Conservation (phyloP, 2,888 invertebrate genomes). For the Drosophila eohydei region DNA sequence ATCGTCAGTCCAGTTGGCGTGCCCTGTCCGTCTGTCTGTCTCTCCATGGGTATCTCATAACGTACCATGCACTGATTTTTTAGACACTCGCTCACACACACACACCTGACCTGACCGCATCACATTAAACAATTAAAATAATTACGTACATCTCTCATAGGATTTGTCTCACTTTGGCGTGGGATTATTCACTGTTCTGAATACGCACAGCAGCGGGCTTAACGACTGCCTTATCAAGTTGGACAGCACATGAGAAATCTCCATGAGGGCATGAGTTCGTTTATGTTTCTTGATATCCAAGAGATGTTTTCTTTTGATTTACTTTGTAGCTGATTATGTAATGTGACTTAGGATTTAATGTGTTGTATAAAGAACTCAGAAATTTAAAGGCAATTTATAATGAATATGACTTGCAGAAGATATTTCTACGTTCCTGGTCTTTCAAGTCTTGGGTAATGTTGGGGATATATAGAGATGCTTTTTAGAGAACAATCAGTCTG, state of each 20-base stretch:
- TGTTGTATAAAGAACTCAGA: not conserved
- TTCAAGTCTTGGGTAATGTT: not conserved
- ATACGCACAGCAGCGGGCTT: conserved; percentile 16
- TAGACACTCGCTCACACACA: conserved; percentile 24
- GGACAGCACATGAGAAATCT: not conserved
- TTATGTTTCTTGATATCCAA: not conserved
- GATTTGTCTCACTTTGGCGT: conserved; percentile 66
- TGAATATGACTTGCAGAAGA: not conserved
- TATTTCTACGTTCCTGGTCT: not conserved
- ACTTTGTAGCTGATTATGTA: too few relatives aligned
- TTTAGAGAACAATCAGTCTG: not conserved
- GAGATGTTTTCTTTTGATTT: not conserved
- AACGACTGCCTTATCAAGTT: conserved; percentile 2
- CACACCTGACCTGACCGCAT: conserved; percentile 65
- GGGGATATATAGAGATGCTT: not conserved
- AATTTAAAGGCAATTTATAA: not conserved
- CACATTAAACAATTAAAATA: conserved; percentile 82
- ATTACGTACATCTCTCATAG: conserved; percentile 76
- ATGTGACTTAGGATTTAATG: too few relatives aligned
- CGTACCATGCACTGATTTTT: conserved; percentile 55
- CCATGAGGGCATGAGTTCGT: not conserved
- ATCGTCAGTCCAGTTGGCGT: conserved; percentile 49
- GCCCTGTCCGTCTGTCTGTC: not conserved
- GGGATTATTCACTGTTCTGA: conserved; percentile 30
- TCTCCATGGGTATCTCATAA: conserved; percentile 27